These are phyloP conservation scores for Novumbra hubbsi DNA, from an alignment of 2,797 vertebrate genomes.

Conservation along the genomic window DNA sequence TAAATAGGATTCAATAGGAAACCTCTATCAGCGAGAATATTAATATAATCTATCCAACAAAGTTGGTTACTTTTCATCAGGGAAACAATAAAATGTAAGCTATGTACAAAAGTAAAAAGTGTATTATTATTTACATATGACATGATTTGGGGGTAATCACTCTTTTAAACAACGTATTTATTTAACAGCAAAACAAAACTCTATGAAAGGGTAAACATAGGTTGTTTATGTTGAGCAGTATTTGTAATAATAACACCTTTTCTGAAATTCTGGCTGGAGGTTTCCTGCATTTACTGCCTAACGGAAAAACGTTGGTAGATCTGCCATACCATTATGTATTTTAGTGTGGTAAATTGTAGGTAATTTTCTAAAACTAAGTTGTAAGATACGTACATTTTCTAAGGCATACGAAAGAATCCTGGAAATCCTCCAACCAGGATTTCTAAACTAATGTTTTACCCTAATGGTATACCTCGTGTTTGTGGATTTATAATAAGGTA, in stretches of 20 bases:
- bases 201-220: not conserved
- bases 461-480: not conserved
- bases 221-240: not conserved
- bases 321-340: not conserved
- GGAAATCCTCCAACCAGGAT: not conserved
- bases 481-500: slow-evolving; percentile 36
- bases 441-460: too few species aligned
- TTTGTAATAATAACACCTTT: not conserved
- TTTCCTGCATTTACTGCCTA: not conserved
- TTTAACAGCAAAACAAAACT: not conserved
- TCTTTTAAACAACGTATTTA: not conserved
- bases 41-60: not conserved
- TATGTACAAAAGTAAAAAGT: not conserved
- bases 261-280: not conserved
- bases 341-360: not conserved
- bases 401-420: not conserved
- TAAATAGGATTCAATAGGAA: not conserved
- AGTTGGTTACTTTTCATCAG: not conserved
- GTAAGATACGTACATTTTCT: not conserved
- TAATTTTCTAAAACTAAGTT: not conserved
- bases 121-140: not conserved
- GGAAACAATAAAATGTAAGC: not conserved
- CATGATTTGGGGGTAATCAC: not conserved
- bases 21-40: not conserved
- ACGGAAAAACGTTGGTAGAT: not conserved